Evolutionary conservation across 2,888 invertebrate species (phyloP).

Genomic region (Cryptocheilus praepositus): DNA sequence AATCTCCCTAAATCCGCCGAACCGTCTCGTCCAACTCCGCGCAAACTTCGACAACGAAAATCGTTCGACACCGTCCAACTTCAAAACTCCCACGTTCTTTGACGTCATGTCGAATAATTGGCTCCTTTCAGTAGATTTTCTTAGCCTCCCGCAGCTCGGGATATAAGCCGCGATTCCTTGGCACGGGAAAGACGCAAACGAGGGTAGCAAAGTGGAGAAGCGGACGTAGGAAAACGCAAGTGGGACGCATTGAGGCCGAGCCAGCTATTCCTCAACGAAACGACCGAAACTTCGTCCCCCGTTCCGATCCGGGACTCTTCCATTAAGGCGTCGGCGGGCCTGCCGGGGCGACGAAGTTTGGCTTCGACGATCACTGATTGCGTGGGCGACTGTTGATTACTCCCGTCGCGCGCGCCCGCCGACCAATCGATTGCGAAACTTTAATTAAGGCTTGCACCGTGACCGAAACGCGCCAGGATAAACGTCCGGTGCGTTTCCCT

Average conservation of each 20-base stretch:
- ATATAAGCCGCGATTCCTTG: too few species aligned
- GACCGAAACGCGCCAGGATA: slow-evolving; percentile 49
- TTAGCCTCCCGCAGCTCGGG: too few species aligned
- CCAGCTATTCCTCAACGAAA: slow-evolving; percentile 14
- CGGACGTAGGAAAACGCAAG: neutral
- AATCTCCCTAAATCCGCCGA: too few species aligned
- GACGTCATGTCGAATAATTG: too few species aligned
- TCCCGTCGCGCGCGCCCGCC: slow-evolving; percentile 37
- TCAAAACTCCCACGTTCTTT: too few species aligned
- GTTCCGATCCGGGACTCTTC: slow-evolving; percentile 36
- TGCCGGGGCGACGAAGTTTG: slow-evolving; percentile 51
- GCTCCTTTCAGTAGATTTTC: too few species aligned
- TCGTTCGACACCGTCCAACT: too few species aligned
- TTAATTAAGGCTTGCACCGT: slow-evolving; percentile 58
- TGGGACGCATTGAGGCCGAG: neutral
- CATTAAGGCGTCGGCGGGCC: slow-evolving; percentile 47
- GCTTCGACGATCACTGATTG: slow-evolving; percentile 58
- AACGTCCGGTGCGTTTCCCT: slow-evolving; percentile 34
- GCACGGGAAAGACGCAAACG: neutral
- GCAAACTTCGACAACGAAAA: too few species aligned
- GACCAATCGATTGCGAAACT: slow-evolving; percentile 58
- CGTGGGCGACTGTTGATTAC: slow-evolving; percentile 59
- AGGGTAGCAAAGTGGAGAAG: neutral
- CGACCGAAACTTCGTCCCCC: slow-evolving; percentile 16
- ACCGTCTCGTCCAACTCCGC: too few species aligned